Conservation (phyloP, 2,113 vertebrate genomes). For the Amblyopsis rosae region DNA sequence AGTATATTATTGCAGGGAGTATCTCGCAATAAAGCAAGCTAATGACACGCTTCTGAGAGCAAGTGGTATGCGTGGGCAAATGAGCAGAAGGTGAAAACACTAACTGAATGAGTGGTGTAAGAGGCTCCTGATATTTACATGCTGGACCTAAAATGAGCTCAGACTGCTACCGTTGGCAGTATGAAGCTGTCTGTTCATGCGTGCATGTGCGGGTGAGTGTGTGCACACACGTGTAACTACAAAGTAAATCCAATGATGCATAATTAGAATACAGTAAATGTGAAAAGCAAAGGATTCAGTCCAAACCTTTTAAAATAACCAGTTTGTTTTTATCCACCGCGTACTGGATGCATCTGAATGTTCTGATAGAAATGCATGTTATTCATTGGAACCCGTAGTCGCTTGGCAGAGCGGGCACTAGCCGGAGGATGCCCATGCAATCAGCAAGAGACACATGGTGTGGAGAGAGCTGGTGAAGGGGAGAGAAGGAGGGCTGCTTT, state of each 20-base stretch:
- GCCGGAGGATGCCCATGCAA: slow-evolving; percentile 37
- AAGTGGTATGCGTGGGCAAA: slow-evolving; percentile 14
- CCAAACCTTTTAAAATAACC: slow-evolving; percentile 9
- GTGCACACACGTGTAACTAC: neutral
- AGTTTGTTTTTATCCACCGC: slow-evolving; percentile 13
- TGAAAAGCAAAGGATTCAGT: slow-evolving; percentile 4
- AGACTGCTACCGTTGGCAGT: neutral
- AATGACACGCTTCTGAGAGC: slow-evolving; percentile 38
- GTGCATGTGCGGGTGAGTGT: slow-evolving; percentile 8
- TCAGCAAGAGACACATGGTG: slow-evolving; percentile 54
- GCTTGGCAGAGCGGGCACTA: slow-evolving; percentile 24
- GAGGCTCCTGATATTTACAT: neutral
- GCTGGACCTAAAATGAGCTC: slow-evolving; percentile 29
- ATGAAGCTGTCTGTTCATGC: neutral
- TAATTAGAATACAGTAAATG: neutral
- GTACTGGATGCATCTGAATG: slow-evolving; percentile 19
- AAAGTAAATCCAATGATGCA: neutral
- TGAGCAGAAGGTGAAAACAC: slow-evolving; percentile 4
- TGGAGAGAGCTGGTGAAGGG: slow-evolving; percentile 30
- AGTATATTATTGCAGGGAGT: slow-evolving; percentile 25
- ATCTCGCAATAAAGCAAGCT: slow-evolving; percentile 29
- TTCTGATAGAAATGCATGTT: slow-evolving; percentile 44
- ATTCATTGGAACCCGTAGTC: slow-evolving; percentile 33
- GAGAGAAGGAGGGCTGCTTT: slow-evolving; percentile 44
- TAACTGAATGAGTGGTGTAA: neutral